Evolutionary conservation across 2,797 vertebrate species (phyloP), one percentile per base, ranked within the genome.

Genomic region (Lagodon rhomboides): DNA sequence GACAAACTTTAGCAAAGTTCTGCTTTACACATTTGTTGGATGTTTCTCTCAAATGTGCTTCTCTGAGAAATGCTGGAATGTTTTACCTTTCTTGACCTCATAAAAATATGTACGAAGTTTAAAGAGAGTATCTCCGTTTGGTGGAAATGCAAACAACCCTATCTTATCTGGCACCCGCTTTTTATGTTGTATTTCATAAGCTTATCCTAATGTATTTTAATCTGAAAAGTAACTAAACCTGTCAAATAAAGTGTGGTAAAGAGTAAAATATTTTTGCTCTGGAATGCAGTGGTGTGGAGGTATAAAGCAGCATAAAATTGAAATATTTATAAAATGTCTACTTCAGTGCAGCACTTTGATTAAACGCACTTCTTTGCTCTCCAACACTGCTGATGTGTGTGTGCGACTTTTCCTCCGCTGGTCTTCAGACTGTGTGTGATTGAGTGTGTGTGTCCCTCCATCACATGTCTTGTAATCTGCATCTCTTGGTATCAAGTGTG

Each of bases 401-500:
- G 18, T 51, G 8, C 30, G 7, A 27, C 9, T 55, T 54, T 58
- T 38, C 8, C 18, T 34, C 6, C 4, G 10, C 8, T 69, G 47
- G 3, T 8, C 5, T 71, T 47, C 15, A 34, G 38, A 30, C 22
- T 60, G 3, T 20, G 18, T 43, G 56, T n/a, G 41, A 38, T 38
- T 38, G 10, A 22, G 9, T 44, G 61, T n/a, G 53, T 49, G 5
- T 46, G 55, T 22, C 20, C 38, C 3, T 23, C 10, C 7, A 1
- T 60, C 25, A 68, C 17, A 23, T 38, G 51, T 50, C 62, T 47
- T 73, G 12, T 61, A 30, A 51, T 60, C 25, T 30, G 38, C 27
- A 73, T 64, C 63, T 68, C 61, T 75, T 49, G 41, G 16, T 56
- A 71, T 85, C 68, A 41, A 68, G 55, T 43, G 22, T n/a, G n/a